phyloP scores from a whole-genome alignment of 2,888 invertebrate genomes.

The Matsumyia berberina region DNA sequence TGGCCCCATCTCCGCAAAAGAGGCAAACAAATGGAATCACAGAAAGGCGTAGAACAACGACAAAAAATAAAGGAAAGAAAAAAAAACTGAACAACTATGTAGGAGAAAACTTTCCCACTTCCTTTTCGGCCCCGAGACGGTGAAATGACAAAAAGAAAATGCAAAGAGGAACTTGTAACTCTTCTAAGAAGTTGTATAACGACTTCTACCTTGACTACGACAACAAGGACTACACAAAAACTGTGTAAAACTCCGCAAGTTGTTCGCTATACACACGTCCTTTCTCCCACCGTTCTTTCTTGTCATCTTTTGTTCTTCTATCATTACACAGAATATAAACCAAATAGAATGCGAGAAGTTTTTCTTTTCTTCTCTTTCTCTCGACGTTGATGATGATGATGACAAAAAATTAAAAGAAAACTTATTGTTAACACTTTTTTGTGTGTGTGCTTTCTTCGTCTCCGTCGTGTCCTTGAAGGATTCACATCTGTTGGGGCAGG shows the following conservation, averaged over 20 bases:
- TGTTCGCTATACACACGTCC: constrained; percentile 33
- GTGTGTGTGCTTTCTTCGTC: constrained; percentile 26
- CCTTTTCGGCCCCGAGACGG: neutral
- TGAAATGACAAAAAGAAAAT: constrained; percentile 15
- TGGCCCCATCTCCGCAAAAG: constrained; percentile 34
- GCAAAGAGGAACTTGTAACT: constrained; percentile 47
- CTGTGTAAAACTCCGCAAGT: constrained; percentile 42
- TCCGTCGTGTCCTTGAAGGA: constrained; percentile 62
- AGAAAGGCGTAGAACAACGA: constrained; percentile 11
- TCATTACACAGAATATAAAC: constrained; percentile 66
- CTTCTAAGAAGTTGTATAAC: constrained; percentile 56
- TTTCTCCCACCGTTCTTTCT: neutral
- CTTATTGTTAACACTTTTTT: constrained; percentile 74
- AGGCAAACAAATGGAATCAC: constrained; percentile 51
- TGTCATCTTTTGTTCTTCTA: constrained; percentile 33
- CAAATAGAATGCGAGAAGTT: constrained; percentile 63
- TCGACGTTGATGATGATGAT: constrained; percentile 37
- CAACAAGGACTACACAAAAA: constrained; percentile 59
- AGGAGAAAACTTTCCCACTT: constrained; percentile 25
- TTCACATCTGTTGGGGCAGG: constrained; percentile 68
- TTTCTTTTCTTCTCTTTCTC: constrained; percentile 26
- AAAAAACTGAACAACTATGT: too few species aligned
- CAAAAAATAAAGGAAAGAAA: constrained; percentile 17
- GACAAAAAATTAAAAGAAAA: constrained; percentile 74
- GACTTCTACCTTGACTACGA: constrained; percentile 68